Evolutionary conservation across 2,888 invertebrate species (phyloP), one percentile per base, ranked within the genome.

Genomic region (Mellilla xanthometata): DNA sequence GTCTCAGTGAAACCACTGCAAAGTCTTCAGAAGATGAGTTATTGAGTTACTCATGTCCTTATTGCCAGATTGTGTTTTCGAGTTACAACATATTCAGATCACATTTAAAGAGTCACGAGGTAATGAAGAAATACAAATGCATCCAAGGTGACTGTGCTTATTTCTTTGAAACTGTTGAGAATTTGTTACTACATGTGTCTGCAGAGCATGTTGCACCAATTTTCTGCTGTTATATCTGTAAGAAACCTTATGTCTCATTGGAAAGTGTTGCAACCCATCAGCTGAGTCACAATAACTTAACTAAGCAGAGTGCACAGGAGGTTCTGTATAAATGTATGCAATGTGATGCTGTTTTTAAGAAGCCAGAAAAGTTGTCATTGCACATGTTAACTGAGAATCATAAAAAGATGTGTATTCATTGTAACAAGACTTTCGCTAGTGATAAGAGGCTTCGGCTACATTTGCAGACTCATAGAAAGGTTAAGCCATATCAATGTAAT

Each of bases 371-470:
- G 12, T 68, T 94, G 47, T 90, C 93, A 42, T 91, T 93, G 53
- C 94, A 94, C 62, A 80, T 92, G 61, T 82, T 91, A 13, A 93
- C 93, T n/a, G 91, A 92, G 8, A 91, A 90, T 33, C 94, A 94
- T 60, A 88, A 90, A 49, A 93, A 93, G 65, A 81, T 87, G 0
- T 94, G 94, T 65, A 87, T 92, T 3, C 91, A 92, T 56, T 94
- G 94, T 65, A 81, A 83, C 12, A 91, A 91, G 58, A 86, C 80
- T 36, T 94, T 94, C 72, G 81, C 91, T 3, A 93, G 93, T 74
- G 93, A 94, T 61, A 84, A 93, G 55, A 92, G 93, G 61, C 77
- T 94, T n/a, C 76, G 94, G 0, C 72, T 93, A 12, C 94, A 94
- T 63, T 77, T 94, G 19, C 91, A 91, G 28, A 91, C 91, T 35